phyloP scores from a whole-genome alignment of 2,888 invertebrate species.

The Chelonus formosanus region DNA sequence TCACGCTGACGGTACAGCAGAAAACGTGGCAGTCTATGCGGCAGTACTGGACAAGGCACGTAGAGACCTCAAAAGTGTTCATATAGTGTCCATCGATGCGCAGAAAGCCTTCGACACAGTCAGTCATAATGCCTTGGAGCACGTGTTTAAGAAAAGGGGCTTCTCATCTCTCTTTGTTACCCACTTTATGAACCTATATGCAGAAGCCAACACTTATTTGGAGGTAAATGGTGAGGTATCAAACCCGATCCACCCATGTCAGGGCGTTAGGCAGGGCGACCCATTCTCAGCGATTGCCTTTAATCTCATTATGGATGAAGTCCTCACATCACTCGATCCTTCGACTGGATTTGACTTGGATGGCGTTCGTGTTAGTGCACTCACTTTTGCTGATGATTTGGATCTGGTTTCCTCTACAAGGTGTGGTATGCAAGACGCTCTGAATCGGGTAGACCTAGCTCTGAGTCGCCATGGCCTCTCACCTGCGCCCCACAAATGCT shows the following conservation, averaged over 20 bases:
- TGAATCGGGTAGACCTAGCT: background rate
- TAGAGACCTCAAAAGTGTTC: too few species aligned
- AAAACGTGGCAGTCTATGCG: slow-evolving; percentile 49
- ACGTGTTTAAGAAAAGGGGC: too few species aligned
- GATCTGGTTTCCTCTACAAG: slow-evolving; percentile 28
- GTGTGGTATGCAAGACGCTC: slow-evolving; percentile 14
- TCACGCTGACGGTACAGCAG: slow-evolving; percentile 48
- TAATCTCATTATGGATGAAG: slow-evolving; percentile 36
- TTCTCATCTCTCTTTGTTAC: background rate
- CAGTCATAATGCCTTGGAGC: too few species aligned
- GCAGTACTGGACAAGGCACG: too few species aligned
- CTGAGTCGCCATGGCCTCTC: slow-evolving; percentile 8
- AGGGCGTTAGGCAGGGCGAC: slow-evolving; percentile 38
- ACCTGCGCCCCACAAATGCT: too few species aligned
- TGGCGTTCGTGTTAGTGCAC: slow-evolving; percentile 9
- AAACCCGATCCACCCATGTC: background rate
- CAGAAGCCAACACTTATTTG: background rate
- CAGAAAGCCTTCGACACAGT: too few species aligned
- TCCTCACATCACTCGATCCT: slow-evolving; percentile 17
- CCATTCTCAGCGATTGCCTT: slow-evolving; percentile 39
- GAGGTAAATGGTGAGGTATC: slow-evolving; percentile 3
- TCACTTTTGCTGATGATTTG: slow-evolving; percentile 42
- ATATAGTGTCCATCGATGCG: too few species aligned
- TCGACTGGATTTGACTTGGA: slow-evolving; percentile 4
- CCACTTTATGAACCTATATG: background rate